Evolutionary conservation across 2,113 vertebrate species (phyloP).

Genomic region (Trematomus loennbergii): DNA sequence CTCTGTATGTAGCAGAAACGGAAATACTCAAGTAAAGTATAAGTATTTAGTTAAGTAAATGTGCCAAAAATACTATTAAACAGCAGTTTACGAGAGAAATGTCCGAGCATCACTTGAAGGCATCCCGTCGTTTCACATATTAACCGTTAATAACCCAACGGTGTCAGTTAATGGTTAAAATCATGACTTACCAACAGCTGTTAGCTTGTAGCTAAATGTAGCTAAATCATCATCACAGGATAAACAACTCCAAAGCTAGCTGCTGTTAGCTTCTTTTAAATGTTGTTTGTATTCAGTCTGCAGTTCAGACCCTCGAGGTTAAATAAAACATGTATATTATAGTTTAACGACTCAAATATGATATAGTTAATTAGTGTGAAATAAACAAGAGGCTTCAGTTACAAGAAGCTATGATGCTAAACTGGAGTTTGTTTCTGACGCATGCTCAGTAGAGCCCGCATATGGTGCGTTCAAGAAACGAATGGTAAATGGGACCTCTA

Average conservation of each 20-base stretch:
- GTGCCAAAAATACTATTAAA: too few species aligned
- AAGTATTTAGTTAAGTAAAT: background rate
- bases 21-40: background rate
- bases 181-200: constrained; percentile 27
- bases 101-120: constrained; percentile 7
- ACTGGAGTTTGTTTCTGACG: background rate
- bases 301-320: fast-evolving
- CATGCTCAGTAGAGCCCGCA: constrained; percentile 12
- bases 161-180: background rate
- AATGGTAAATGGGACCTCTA: background rate
- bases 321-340: fast-evolving
- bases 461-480: background rate
- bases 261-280: background rate
- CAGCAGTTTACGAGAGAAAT: background rate
- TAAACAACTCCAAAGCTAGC: background rate
- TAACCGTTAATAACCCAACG: background rate
- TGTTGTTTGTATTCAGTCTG: too few species aligned
- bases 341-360: background rate
- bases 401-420: background rate
- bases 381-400: background rate
- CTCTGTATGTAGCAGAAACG: background rate
- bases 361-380: fast-evolving
- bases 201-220: background rate
- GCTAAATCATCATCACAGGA: constrained; percentile 1
- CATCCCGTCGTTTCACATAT: fast-evolving